Evolutionary conservation across 35 echinoderm and acorn worm genomes (phyloP), one percentile per base, ranked within the genome.

Genomic region (Lytechinus pictus): DNA sequence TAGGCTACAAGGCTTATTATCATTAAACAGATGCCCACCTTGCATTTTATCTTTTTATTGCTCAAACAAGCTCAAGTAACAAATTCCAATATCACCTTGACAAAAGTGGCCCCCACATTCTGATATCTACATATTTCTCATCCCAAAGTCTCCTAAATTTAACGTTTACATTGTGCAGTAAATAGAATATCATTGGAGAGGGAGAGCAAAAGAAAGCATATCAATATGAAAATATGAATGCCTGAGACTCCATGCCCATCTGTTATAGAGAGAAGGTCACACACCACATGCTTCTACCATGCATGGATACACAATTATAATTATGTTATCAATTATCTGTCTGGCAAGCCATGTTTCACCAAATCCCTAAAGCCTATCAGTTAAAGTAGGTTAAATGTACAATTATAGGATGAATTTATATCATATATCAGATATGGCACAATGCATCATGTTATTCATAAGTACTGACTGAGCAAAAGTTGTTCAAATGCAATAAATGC

Each of bases 221-320:
- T 44, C 33, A 79, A 79, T 79, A 79, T 79, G 66, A 24, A n/a
- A 6, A 14, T 8, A 16, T 19, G 3, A 79, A 79, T 6, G 66
- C 66, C 19, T 4, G 4, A 79, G 66, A 79, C 19, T 79, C 66
- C n/a, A 24, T 79, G 12, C 2, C 66, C 66, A 79, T 19, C 66
- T 79, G 66, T 6, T 24, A 58, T 58, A n/a, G 19, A 24, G 66
- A 79, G 66, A 79, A 79, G 66, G 66, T 79, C 66, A 79, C 66
- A 79, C 66, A 7, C 66, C 66, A 79, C 66, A 79, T 79, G 66
- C 19, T 79, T 79, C 66, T 79, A 79, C 8, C 21, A 79, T n/a
- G 66, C 66, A 79, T 79, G 66, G n/a, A 79, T 79, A 79, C 66
- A 79, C 66, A 79, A 79, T 79, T 79, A 79, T 79, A 79, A 79